Percentiles rank a stretch among this genome's conserved stretches.
Evolutionary conservation across 2,888 invertebrate species (phyloP).

Genomic region (Hemithea aestivaria): DNA sequence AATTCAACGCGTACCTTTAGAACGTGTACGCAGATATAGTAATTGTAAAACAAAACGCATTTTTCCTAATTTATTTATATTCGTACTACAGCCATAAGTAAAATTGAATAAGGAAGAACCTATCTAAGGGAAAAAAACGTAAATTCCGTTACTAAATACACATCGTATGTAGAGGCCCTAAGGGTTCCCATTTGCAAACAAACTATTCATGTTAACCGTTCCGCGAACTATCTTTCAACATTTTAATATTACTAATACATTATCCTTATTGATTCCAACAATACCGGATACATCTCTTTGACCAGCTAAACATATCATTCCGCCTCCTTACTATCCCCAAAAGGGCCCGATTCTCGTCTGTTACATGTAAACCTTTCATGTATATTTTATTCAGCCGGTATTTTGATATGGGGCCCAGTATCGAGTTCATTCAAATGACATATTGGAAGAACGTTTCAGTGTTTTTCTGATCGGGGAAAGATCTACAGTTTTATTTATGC

Average conservation of each 20-base stretch:
- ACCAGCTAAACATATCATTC: constrained; percentile 63
- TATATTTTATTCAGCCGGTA: constrained; percentile 67
- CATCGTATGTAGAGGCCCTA: too few relatives aligned
- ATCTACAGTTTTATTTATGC: constrained; percentile 57
- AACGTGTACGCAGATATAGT: too few relatives aligned
- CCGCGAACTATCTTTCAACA: constrained; percentile 43
- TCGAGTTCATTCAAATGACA: constrained; percentile 71
- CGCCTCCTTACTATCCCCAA: constrained; percentile 51
- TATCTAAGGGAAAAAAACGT: too few relatives aligned
- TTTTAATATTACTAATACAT: constrained; percentile 72
- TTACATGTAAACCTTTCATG: constrained; percentile 72
- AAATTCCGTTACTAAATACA: too few relatives aligned
- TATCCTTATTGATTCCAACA: constrained; percentile 65
- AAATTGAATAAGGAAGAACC: too few relatives aligned
- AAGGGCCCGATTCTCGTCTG: constrained; percentile 54
- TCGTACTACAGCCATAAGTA: too few relatives aligned
- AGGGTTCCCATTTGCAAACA: constrained; percentile 1
- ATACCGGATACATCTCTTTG: constrained; percentile 55
- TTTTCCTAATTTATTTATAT: too few relatives aligned
- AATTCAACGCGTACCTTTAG: too few relatives aligned
- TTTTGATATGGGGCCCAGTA: constrained; percentile 63
- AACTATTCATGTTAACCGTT: constrained; percentile 28
- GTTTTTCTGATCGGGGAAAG: constrained; percentile 55
- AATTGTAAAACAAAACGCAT: too few relatives aligned
- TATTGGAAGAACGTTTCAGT: constrained; percentile 67